phyloP scores from a whole-genome alignment of 2,888 invertebrate species.

The Ametastegia equiseti region DNA sequence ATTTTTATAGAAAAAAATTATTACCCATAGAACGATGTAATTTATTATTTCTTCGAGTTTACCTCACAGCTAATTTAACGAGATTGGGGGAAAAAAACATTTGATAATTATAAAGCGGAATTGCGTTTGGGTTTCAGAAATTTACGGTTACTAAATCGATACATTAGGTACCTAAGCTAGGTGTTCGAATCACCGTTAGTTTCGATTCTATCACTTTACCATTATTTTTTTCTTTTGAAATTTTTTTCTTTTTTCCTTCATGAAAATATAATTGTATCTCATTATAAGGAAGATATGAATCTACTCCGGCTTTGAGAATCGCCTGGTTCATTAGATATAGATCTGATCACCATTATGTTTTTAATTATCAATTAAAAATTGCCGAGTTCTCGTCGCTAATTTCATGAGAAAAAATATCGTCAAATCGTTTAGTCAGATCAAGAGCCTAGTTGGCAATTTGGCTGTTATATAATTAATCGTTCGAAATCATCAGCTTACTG shows the following conservation, averaged over 20 bases:
- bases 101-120: background rate
- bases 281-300: background rate
- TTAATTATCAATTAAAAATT: background rate
- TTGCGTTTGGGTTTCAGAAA: background rate
- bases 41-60: background rate
- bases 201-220: background rate
- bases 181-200: background rate
- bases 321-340: background rate
- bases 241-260: background rate
- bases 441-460: background rate
- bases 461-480: too few relatives aligned
- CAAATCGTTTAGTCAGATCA: background rate
- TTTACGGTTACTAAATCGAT: background rate
- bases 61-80: background rate
- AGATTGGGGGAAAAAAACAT: background rate
- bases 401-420: background rate
- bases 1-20: too few relatives aligned
- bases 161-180: background rate
- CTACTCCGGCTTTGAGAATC: background rate
- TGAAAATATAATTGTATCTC: background rate
- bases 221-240: background rate
- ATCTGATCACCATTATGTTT: background rate
- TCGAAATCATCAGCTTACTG: too few relatives aligned
- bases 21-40: background rate
- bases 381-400: background rate